phyloP scores from a whole-genome alignment of 2,113 vertebrate genomes.

The Dicentrarchus labrax region DNA sequence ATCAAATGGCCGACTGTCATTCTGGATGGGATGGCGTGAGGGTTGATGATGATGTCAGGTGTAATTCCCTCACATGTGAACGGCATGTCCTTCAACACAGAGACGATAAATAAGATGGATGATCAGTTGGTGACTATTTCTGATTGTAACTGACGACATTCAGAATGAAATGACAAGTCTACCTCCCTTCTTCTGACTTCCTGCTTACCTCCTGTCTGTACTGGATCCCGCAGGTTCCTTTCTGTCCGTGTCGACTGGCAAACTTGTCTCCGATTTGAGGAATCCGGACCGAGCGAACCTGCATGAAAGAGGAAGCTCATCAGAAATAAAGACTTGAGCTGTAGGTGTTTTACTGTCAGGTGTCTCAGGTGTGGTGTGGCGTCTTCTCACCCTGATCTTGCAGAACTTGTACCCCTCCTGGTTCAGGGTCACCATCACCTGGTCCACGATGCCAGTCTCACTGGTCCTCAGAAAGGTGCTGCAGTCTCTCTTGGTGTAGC shows the following conservation, averaged over 20 bases:
- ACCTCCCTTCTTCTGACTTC: too few species aligned
- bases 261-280: slow-evolving; percentile 99
- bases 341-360: background rate
- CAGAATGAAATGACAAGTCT: too few species aligned
- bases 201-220: slow-evolving; percentile 96
- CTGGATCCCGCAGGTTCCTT: slow-evolving; percentile 98
- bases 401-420: slow-evolving; percentile 99
- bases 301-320: background rate
- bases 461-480: slow-evolving; percentile 98
- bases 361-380: background rate
- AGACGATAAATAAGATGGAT: background rate
- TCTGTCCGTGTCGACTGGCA: slow-evolving; percentile 98
- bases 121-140: too few species aligned
- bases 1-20: slow-evolving; percentile 99
- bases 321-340: background rate
- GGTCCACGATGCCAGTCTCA: slow-evolving; percentile 98
- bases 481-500: slow-evolving; percentile 97
- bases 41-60: slow-evolving; percentile 99
- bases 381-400: slow-evolving; percentile 93
- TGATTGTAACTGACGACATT: too few species aligned
- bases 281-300: slow-evolving; percentile 98
- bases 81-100: slow-evolving; percentile 92
- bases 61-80: slow-evolving; percentile 99
- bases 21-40: slow-evolving; percentile 97
- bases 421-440: slow-evolving; percentile 99